Conservation (phyloP, 2,888 invertebrate genomes). For the Pandemis cinnamomeana region DNA sequence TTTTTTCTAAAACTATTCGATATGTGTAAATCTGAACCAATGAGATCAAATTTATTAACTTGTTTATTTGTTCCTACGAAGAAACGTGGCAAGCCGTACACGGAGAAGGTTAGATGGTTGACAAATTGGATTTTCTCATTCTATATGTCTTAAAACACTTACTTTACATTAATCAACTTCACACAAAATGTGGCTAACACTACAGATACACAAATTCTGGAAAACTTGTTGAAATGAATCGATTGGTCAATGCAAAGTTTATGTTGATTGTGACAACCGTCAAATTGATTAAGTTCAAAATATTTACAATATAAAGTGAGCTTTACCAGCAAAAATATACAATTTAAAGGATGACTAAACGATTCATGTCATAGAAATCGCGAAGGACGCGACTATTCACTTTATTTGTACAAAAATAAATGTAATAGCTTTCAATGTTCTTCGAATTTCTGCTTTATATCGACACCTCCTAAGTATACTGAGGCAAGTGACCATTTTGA, state of each 20-base stretch:
- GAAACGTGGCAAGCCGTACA: conserved; percentile 90
- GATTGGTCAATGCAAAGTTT: background rate
- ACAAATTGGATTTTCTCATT: conserved; percentile 73
- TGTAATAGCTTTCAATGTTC: conserved; percentile 52
- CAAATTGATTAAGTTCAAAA: too few relatives aligned
- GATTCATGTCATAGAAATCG: conserved; percentile 44
- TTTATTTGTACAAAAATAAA: conserved; percentile 43
- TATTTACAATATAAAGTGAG: too few relatives aligned
- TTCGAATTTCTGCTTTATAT: conserved; percentile 53
- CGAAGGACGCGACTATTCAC: conserved; percentile 47
- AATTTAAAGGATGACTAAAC: conserved; percentile 16
- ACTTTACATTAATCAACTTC: conserved; percentile 57
- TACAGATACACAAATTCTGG: conserved; percentile 50
- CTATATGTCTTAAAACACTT: conserved; percentile 71
- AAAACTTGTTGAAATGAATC: conserved; percentile 32
- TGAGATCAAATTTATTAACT: conserved; percentile 51
- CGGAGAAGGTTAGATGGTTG: conserved; percentile 90
- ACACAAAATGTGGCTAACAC: conserved; percentile 73
- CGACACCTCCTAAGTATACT: too few relatives aligned
- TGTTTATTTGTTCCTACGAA: conserved; percentile 84
- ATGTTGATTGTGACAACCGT: background rate
- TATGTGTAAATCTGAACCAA: background rate
- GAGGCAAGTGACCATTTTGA: too few relatives aligned
- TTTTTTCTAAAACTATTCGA: background rate
- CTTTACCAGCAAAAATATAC: too few relatives aligned